Evolutionary conservation across 2,113 vertebrate species (phyloP).

Genomic region (Phocoena phocoena): DNA sequence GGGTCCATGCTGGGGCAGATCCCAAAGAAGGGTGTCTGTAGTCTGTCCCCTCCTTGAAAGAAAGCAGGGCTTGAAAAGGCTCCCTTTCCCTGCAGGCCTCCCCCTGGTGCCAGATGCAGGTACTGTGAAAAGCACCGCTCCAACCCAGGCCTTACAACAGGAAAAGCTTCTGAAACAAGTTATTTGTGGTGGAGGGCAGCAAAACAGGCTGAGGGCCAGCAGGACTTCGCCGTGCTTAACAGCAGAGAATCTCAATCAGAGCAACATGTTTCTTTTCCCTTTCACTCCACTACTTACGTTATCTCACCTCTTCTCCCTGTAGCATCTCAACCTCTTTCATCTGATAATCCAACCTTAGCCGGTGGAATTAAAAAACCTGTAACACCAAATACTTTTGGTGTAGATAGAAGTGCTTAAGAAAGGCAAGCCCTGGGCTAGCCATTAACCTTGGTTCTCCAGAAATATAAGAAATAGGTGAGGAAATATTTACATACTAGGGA

Average conservation of each 20-base stretch:
- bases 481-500: background rate
- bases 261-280: background rate
- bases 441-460: background rate
- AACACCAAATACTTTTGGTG: background rate
- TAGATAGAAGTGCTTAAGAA: background rate
- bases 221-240: rapidly evolving
- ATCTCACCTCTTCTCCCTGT: background rate
- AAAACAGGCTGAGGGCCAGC: background rate
- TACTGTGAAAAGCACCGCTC: background rate
- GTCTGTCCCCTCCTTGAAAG: background rate
- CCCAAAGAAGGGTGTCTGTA: background rate
- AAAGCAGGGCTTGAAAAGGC: background rate
- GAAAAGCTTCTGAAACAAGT: background rate
- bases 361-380: background rate
- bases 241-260: background rate
- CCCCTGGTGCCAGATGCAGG: background rate
- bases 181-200: too few relatives aligned
- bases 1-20: background rate
- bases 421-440: background rate
- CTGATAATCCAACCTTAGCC: background rate
- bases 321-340: background rate
- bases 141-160: background rate
- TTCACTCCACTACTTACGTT: too few relatives aligned
- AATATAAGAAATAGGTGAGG: background rate
- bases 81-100: background rate